Evolutionary conservation across 2,797 vertebrate genomes (phyloP), one percentile per base, ranked within the genome.

Genomic region (Microcaecilia unicolor): DNA sequence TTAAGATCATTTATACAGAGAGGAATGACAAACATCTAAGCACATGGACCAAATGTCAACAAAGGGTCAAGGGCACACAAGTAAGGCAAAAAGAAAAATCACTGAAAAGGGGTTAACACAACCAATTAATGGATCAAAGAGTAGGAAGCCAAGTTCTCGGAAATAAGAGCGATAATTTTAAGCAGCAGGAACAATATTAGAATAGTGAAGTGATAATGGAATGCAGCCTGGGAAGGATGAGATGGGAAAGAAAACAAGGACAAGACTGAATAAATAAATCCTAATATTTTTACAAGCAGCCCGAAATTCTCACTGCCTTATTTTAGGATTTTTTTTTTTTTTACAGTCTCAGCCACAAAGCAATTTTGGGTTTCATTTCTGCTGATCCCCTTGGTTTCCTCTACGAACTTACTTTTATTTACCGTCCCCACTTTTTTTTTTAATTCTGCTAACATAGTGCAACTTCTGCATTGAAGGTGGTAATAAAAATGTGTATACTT

Each of bases 161-260:
- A 69, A 64, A 68, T 74, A 67, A 43, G 49, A 64, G 64, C 72
- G 70, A 71, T 73, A 61, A 76, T 74, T 74, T 74, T 68, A 75
- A 77, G 67, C 62, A 75, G 64, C 46, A 67, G 74, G 61, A 51
- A 51, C 54, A 43, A 72, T 51, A 66, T 65, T 66, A 70, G 51
- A 75, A 70, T 36, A 62, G 17, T 55, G 53, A 80, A 55, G 53
- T 65, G 69, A 61, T 70, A 74, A 78, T 64, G 44, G 36, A 64
- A 71, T 64, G 55, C 61, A 58, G 30, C 62, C 72, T 56, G 54
- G 53, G 57, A 34, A 67, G 31, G 47, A n/a, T n/a, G n/a, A 70
- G 37, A 62, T 48, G 35, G 60, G 56, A 40, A 51, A 61, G 37
- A 44, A 50, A 46, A 61, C 25, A 40, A 58, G 29, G 41, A 25